A percentile compares a stretch with the other conserved stretches of the same genome.
Conservation (phyloP, 2,888 invertebrate species). For the Xanthia togata region DNA sequence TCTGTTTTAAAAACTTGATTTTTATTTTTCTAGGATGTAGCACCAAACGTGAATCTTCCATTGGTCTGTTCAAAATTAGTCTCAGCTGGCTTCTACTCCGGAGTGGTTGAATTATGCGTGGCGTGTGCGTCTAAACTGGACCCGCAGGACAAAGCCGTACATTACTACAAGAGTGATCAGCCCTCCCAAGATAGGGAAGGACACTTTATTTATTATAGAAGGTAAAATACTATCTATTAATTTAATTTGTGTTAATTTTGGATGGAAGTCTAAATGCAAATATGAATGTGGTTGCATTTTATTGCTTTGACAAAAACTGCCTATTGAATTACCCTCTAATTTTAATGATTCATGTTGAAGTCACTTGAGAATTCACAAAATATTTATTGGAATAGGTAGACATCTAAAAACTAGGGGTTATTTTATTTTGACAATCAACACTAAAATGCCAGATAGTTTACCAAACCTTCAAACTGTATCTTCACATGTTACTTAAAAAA, state of each 20-base stretch:
- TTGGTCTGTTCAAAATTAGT: conserved; percentile 96
- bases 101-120: conserved; percentile 96
- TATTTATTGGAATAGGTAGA: not conserved
- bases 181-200: conserved; percentile 96
- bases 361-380: not conserved
- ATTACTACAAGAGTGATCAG: conserved; percentile 96
- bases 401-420: not conserved
- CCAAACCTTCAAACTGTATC: not conserved
- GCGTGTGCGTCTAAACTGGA: conserved; percentile 96
- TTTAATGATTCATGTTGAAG: not conserved
- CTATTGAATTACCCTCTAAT: not conserved
- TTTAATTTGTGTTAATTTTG: not conserved
- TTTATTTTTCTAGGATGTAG: conserved; percentile 91
- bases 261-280: too few species aligned
- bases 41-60: conserved; percentile 95
- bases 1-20: not conserved
- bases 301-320: not conserved
- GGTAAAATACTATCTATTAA: conserved; percentile 79
- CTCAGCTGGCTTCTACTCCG: conserved; percentile 95
- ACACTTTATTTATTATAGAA: conserved; percentile 92
- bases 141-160: conserved; percentile 96
- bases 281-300: not conserved
- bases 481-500: not conserved
- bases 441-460: not conserved
- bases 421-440: not conserved